phyloP scores from a whole-genome alignment of 2,888 invertebrate species.

The Cryptocheilus praepositus region DNA sequence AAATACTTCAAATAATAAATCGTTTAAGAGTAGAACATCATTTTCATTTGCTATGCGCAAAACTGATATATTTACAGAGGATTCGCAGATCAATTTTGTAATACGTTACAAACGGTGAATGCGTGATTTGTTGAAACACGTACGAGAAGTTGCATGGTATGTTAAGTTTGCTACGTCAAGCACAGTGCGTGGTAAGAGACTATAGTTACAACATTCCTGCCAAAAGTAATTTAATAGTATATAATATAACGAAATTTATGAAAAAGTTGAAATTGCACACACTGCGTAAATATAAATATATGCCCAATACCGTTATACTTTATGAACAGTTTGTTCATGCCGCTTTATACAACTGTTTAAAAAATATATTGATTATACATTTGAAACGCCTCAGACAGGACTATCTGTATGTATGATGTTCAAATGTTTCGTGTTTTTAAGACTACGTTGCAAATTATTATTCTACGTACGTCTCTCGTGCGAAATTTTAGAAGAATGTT shows the following conservation, averaged over 20 bases:
- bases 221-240: constrained; percentile 65
- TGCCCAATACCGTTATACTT: constrained; percentile 17
- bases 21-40: constrained; percentile 41
- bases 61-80: background rate
- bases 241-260: constrained; percentile 68
- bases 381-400: background rate
- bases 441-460: background rate
- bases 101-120: background rate
- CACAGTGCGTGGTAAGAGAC: constrained; percentile 32
- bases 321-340: constrained; percentile 22
- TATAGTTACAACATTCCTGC: constrained; percentile 72
- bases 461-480: too few relatives aligned
- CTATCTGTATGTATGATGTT: constrained; percentile 1
- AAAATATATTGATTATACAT: constrained; percentile 15
- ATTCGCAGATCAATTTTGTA: background rate
- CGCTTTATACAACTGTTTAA: constrained; percentile 19
- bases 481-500: constrained; percentile 1
- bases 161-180: constrained; percentile 35
- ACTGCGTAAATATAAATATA: constrained; percentile 27
- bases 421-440: background rate
- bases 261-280: constrained; percentile 48
- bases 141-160: constrained; percentile 1
- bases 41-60: constrained; percentile 16
- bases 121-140: constrained; percentile 2
- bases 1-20: constrained; percentile 24